A percentile compares a stretch with the other conserved stretches of the same genome.
Conservation (phyloP, 92 coral and sea anemone species). For the Epizoanthus scotinus region DNA sequence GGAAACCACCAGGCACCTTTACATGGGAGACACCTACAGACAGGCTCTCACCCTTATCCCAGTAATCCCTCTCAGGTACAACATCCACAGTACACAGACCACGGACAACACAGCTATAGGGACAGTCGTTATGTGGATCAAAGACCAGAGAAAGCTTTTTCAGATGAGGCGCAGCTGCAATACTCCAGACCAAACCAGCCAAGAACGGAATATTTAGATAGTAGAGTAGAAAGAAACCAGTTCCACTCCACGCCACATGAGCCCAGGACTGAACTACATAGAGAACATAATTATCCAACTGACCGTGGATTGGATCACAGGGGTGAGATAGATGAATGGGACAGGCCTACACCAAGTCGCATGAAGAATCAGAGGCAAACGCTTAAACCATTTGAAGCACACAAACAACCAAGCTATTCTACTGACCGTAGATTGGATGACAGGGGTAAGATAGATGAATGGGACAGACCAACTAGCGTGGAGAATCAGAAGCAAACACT, state of each 20-base stretch:
- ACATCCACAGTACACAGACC: not conserved
- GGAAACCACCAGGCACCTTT: not conserved
- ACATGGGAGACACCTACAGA: not conserved
- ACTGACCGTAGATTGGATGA: not conserved
- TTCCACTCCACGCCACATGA: constrained; percentile 39
- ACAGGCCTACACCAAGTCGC: not conserved
- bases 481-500: not conserved
- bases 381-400: not conserved
- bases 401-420: not conserved
- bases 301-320: not conserved
- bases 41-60: not conserved
- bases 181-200: not conserved
- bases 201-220: not conserved
- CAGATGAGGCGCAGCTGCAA: not conserved
- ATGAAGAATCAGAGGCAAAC: not conserved
- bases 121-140: not conserved
- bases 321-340: not conserved
- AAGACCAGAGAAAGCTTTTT: not conserved
- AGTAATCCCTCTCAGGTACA: not conserved
- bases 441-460: not conserved
- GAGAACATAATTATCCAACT: not conserved
- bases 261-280: constrained; percentile 43
- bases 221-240: not conserved
- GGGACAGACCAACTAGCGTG: not conserved
- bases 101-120: not conserved